A percentile compares a stretch with the other conserved stretches of the same genome.
These are phyloP conservation scores for Cariama cristata DNA, from an alignment of 2,113 vertebrate species.

Conservation along the genomic window DNA sequence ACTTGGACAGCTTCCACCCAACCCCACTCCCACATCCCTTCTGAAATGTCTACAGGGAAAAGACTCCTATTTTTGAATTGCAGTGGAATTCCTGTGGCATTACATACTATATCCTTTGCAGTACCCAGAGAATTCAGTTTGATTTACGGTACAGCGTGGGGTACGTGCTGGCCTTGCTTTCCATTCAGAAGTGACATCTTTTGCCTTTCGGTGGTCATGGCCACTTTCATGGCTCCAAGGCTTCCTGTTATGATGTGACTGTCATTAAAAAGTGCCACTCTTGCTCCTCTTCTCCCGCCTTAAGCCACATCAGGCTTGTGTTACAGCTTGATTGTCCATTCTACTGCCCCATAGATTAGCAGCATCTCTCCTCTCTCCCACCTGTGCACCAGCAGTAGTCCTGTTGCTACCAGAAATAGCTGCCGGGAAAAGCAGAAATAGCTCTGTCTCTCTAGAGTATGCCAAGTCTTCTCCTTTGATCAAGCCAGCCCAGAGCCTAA, in stretches of 20 bases:
- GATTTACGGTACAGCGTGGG: neutral
- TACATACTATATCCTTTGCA: slow-evolving; percentile 17
- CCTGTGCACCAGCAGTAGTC: neutral
- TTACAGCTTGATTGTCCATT: neutral
- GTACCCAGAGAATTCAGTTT: neutral
- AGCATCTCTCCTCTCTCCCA: neutral
- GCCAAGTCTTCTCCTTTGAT: neutral
- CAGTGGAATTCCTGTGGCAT: slow-evolving; percentile 53
- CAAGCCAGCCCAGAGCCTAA: neutral
- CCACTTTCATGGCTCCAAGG: neutral
- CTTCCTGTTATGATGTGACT: neutral
- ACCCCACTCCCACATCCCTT: slow-evolving; percentile 49
- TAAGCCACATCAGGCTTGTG: neutral
- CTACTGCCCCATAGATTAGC: neutral
- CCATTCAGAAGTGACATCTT: neutral
- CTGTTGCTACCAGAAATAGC: neutral
- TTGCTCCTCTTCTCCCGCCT: neutral
- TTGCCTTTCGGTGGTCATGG: neutral
- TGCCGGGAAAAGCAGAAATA: neutral
- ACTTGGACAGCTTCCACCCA: slow-evolving; percentile 44
- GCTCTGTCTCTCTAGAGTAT: neutral
- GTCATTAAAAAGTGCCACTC: neutral
- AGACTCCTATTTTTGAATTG: slow-evolving; percentile 67
- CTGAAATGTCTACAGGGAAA: slow-evolving; percentile 27
- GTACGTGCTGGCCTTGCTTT: neutral